Evolutionary conservation across 2,888 invertebrate species (phyloP).

Genomic region (Doris montereyensis): DNA sequence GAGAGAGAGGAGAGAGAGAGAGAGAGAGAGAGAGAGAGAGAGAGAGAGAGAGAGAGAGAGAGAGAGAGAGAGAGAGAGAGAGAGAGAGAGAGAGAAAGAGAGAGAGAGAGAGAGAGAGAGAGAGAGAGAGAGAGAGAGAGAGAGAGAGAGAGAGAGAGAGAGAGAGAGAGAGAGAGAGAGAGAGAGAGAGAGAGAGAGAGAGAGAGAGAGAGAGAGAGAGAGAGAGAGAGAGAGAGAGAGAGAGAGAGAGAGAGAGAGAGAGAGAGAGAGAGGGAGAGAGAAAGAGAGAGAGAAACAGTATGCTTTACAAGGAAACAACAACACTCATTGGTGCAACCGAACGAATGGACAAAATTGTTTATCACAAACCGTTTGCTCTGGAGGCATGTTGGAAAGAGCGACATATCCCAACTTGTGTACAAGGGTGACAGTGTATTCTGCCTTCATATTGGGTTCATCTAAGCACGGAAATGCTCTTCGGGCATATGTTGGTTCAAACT

Average conservation of each 20-base stretch:
- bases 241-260: too few relatives aligned
- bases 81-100: constrained; percentile 12
- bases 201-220: too few relatives aligned
- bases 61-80: constrained; percentile 1
- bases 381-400: constrained; percentile 83
- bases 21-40: neutral
- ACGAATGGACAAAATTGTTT: too few relatives aligned
- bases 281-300: too few relatives aligned
- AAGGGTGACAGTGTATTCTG: constrained; percentile 85
- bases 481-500: constrained; percentile 96
- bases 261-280: too few relatives aligned
- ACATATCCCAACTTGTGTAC: constrained; percentile 78
- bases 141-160: too few relatives aligned
- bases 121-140: too few relatives aligned
- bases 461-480: constrained; percentile 95
- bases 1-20: constrained; percentile 14
- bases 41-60: neutral
- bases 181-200: too few relatives aligned
- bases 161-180: too few relatives aligned
- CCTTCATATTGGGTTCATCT: constrained; percentile 92
- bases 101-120: constrained; percentile 11
- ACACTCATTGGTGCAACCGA: too few relatives aligned
- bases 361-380: constrained; percentile 22
- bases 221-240: too few relatives aligned
- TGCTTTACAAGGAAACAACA: too few relatives aligned